Evolutionary conservation across 2,888 invertebrate genomes (phyloP), one percentile per base, ranked within the genome.

Genomic region (Melinaea menophilus): DNA sequence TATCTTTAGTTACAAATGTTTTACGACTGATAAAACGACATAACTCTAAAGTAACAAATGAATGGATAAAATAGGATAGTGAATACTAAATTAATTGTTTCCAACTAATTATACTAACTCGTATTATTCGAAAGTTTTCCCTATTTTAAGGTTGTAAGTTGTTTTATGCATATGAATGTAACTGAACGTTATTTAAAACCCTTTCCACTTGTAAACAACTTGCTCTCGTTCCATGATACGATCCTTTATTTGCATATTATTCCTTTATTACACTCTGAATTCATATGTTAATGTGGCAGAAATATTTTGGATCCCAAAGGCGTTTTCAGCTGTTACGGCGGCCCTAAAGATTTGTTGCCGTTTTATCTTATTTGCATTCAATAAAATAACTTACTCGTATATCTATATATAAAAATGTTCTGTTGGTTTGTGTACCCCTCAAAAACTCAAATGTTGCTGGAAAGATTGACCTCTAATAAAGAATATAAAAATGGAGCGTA

Each of bases 211-310:
- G 51, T 51, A 51, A 51, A 51, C 51, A 51, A 51, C 51, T 51
- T 51, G 51, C 31, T 51, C 51, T 51, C 51, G 31, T 51, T 51
- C 31, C 62, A 45, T 61, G 66, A 56, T 56, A 9, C 56, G 58
- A 45, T 46, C 51, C 61, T 67, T 65, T 71, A 86, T 87, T 87
- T 85, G 85, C 87, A 87, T 87, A 86, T 87, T 88, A 88, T 86
- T 82, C 84, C 81, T 87, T 86, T 87, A 87, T 86, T 81, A 84
- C 82, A 72, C 76, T 77, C 78, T 75, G 84, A 84, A 86, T 86
- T 86, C 85, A 84, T 85, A 85, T 86, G 86, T 73, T 85, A 86
- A 87, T 86, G 76, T 75, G 75, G 66, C 72, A 72, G 71, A 75
- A 77, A 80, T 82, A 82, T 83, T 81, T 79, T 75, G 75, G 77